Conservation (phyloP, 2,797 vertebrate species). For the Anguilla obscura region DNA sequence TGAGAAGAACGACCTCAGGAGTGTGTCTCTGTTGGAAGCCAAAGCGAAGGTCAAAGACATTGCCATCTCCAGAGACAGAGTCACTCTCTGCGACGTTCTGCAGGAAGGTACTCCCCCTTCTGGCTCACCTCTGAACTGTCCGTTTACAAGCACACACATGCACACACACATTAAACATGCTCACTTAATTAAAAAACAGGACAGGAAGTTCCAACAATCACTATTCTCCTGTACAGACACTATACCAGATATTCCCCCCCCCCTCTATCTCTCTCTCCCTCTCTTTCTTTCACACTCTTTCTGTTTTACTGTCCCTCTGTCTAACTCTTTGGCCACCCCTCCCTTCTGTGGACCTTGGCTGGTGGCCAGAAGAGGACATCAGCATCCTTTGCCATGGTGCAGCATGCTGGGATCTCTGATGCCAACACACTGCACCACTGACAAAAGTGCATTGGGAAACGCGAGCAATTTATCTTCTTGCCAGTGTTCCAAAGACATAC, state of each 20-base stretch:
- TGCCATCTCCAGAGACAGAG: constrained; percentile 93
- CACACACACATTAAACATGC: not conserved
- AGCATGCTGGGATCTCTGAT: not conserved
- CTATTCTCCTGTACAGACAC: not conserved
- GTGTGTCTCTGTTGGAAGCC: constrained; percentile 93
- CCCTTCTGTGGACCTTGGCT: not conserved
- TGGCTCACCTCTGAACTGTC: not conserved
- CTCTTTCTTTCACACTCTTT: not conserved
- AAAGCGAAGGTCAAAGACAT: constrained; percentile 98
- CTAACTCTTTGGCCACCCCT: not conserved
- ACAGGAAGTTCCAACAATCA: not conserved
- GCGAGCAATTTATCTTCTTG: not conserved
- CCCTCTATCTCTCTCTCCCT: not conserved
- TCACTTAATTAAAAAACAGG: not conserved
- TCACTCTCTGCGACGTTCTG: constrained; percentile 91
- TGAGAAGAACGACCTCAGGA: constrained; percentile 97
- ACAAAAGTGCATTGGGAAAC: not conserved
- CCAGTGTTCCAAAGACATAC: not conserved
- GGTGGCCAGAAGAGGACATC: not conserved
- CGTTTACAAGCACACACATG: not conserved
- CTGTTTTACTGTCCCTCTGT: not conserved
- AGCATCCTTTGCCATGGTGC: not conserved
- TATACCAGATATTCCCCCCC: not conserved
- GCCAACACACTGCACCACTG: not conserved
- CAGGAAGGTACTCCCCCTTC: constrained; percentile 85